Base-by-base conservation (phyloP, 1,140 invertebrate species). In the Laodelphax striatellus region DNA sequence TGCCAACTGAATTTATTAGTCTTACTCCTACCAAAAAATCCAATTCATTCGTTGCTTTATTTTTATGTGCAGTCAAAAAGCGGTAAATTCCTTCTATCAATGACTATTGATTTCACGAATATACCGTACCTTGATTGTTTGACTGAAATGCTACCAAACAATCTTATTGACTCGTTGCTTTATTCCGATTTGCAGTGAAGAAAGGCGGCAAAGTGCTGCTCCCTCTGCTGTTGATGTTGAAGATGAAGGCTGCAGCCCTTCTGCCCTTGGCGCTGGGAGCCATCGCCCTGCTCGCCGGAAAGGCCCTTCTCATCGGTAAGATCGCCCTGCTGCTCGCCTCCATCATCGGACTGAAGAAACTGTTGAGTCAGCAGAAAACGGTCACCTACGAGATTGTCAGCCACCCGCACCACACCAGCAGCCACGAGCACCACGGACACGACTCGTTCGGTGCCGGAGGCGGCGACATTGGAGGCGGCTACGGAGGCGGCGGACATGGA, bases 311-410 rank as follows among this genome's bases (percentile, higher is more conserved):
- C 57, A 84, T 91, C 65, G 88, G 87, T 67, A 91, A 90, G 72
- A 82, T 91, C 65, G 88, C 88, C 5, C 76, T 91, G 54, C 84
- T 91, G 0, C 79, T 91, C 17, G 87, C 87, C 0, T 83, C 85
- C 53, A 85, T 91, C 41, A 89, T 90, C 65, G 87, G 87, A 1
- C 72, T 90, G 71, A 90, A 90, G 79, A 90, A 90, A 69, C 73
- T 90, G 9, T 71, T 90, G 46, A 72, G 72, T 9, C 78, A 82
- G 70, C 83, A 85, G 71, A 90, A 90, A 70, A 86, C 88, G 67
- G 87, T 90, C 57, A 90, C 88, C 1, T 90, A 90, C 70, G 88
- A 90, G 66, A 87, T 90, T 5, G 85, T 90, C 0, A 80, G 85
- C 2, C 87, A 90, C 69, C 85, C 86, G n/a, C 87, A 89, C 68